These are phyloP conservation scores for Sipha flava DNA, from an alignment of 1,140 invertebrate genomes.

Conservation along the genomic window DNA sequence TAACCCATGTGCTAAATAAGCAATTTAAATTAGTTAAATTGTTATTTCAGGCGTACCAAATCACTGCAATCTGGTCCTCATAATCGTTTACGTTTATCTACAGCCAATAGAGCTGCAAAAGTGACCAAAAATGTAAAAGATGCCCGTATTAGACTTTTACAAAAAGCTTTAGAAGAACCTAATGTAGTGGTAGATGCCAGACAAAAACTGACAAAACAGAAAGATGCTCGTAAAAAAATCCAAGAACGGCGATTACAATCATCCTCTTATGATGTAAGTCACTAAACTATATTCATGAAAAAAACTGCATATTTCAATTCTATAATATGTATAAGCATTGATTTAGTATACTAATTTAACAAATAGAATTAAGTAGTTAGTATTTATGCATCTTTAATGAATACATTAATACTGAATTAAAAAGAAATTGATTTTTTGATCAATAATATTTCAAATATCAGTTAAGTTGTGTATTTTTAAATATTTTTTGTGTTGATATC, in stretches of 20 bases:
- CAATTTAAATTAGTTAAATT: background rate
- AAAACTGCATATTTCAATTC: too few species aligned
- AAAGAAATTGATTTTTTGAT: too few species aligned
- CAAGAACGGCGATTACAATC: background rate
- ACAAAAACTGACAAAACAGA: constrained; percentile 18
- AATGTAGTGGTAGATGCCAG: background rate
- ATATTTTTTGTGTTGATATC: too few species aligned
- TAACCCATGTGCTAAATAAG: too few species aligned
- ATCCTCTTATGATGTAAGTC: background rate
- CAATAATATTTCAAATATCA: too few species aligned
- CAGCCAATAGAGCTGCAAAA: background rate
- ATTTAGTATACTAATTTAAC: too few species aligned
- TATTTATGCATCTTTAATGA: too few species aligned
- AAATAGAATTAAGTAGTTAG: too few species aligned
- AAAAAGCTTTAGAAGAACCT: background rate
- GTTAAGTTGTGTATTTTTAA: too few species aligned
- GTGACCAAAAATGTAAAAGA: background rate
- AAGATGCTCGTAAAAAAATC: constrained; percentile 14
- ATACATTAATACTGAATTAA: too few species aligned
- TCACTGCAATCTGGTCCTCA: background rate
- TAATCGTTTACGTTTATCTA: background rate
- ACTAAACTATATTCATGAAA: too few species aligned
- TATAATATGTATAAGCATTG: too few species aligned
- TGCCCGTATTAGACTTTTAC: constrained; percentile 1
- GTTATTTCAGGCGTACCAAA: background rate